Evolutionary conservation across 2,888 invertebrate species (phyloP).

Genomic region (Nomada fucata): DNA sequence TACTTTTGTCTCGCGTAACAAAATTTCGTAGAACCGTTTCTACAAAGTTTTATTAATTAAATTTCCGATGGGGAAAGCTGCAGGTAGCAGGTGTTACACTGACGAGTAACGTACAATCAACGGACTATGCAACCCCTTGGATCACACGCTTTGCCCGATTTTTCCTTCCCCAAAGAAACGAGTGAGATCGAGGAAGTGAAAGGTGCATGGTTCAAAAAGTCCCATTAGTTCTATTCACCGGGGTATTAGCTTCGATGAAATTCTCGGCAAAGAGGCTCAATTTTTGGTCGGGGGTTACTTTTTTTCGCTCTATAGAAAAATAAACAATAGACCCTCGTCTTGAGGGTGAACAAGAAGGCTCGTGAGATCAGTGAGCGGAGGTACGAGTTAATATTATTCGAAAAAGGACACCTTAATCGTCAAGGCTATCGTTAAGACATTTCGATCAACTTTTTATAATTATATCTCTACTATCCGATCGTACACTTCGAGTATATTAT

Average conservation of each 20-base stretch:
- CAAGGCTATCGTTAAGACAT: not conserved
- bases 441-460: not conserved
- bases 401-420: not conserved
- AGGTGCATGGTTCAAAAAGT: not conserved
- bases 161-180: not conserved
- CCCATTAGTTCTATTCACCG: not conserved
- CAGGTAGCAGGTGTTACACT: not conserved
- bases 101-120: not conserved
- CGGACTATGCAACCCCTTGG: not conserved
- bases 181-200: not conserved
- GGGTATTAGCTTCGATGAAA: slow-evolving; percentile 14
- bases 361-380: slow-evolving; percentile 11
- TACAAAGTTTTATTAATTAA: slow-evolving; percentile 9
- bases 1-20: not conserved
- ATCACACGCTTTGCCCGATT: not conserved
- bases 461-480: not conserved
- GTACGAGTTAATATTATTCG: not conserved
- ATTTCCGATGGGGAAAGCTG: slow-evolving; percentile 15
- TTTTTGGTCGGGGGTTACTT: slow-evolving; percentile 35
- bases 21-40: slow-evolving; percentile 3
- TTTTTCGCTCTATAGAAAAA: slow-evolving; percentile 32
- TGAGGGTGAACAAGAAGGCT: not conserved
- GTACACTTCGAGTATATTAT: not conserved
- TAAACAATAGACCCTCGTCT: slow-evolving; percentile 17
- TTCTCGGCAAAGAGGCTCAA: slow-evolving; percentile 2